These are phyloP conservation scores for Drosophila fungiperda DNA, from an alignment of 2,888 invertebrate genomes.

Conservation along the genomic window DNA sequence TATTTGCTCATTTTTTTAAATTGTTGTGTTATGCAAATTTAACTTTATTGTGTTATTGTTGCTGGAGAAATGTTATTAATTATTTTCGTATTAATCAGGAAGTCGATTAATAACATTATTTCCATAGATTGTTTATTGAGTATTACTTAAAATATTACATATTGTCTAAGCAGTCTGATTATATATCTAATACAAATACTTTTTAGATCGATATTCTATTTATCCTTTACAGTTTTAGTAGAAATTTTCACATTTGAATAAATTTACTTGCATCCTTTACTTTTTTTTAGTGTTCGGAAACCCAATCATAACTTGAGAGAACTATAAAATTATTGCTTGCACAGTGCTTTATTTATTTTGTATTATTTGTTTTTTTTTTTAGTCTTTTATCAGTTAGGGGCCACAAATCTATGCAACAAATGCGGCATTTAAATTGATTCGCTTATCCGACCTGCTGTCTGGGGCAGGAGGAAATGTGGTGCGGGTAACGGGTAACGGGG, in stretches of 20 bases:
- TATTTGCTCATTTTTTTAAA: not conserved
- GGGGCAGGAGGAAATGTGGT: conserved; percentile 1
- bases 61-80: not conserved
- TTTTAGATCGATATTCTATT: not conserved
- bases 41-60: not conserved
- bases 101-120: not conserved
- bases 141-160: not conserved
- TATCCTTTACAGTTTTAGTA: not conserved
- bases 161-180: not conserved
- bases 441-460: conserved; percentile 52
- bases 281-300: not conserved
- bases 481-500: conserved; percentile 5
- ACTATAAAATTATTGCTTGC: conserved; percentile 38
- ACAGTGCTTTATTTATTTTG: conserved; percentile 18
- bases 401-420: conserved; percentile 72
- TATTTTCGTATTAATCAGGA: not conserved
- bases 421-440: conserved; percentile 79
- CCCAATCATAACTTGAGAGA: conserved; percentile 18
- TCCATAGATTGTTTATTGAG: not conserved
- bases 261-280: conserved; percentile 1
- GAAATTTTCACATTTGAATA: not conserved
- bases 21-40: no score
- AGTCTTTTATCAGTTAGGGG: conserved; percentile 32
- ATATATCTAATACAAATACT: not conserved
- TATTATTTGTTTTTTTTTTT: conserved; percentile 8